Conservation (phyloP, 2,113 vertebrate species). For the Heliornis fulica region DNA sequence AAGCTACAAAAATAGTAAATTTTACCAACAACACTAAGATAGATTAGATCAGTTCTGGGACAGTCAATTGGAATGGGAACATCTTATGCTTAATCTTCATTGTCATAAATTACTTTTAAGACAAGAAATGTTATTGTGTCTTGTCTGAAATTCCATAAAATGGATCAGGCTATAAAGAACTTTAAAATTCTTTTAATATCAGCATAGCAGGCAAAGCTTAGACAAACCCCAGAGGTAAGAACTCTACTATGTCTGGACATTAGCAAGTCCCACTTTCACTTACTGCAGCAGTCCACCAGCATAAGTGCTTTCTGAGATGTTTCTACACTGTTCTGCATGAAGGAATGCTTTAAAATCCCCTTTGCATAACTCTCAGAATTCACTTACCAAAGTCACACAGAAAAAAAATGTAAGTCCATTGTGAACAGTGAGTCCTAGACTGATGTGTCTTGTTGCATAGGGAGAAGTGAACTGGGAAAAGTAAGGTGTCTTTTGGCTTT, state of each 20-base stretch:
- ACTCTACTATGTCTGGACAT: background rate
- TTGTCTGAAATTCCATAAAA: background rate
- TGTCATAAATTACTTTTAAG: background rate
- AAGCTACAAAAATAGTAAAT: background rate
- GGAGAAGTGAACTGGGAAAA: background rate
- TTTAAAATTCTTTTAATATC: background rate
- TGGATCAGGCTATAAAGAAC: background rate
- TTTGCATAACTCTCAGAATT: background rate
- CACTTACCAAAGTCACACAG: background rate
- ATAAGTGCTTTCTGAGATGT: background rate
- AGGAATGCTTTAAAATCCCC: background rate
- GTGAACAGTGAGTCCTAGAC: background rate
- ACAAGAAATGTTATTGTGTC: background rate
- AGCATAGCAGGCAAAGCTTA: background rate
- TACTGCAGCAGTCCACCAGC: background rate
- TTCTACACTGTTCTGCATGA: background rate
- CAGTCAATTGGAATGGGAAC: background rate
- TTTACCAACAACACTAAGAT: background rate
- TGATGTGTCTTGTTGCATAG: background rate
- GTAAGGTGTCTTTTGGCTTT: background rate
- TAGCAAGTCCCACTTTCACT: background rate
- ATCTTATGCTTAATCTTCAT: background rate
- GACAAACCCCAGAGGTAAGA: background rate
- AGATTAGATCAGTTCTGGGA: background rate
- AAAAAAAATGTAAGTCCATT: background rate